Evolutionary conservation across 2,113 vertebrate genomes (phyloP), one percentile per base, ranked within the genome.

Genomic region (Cacatua alba): DNA sequence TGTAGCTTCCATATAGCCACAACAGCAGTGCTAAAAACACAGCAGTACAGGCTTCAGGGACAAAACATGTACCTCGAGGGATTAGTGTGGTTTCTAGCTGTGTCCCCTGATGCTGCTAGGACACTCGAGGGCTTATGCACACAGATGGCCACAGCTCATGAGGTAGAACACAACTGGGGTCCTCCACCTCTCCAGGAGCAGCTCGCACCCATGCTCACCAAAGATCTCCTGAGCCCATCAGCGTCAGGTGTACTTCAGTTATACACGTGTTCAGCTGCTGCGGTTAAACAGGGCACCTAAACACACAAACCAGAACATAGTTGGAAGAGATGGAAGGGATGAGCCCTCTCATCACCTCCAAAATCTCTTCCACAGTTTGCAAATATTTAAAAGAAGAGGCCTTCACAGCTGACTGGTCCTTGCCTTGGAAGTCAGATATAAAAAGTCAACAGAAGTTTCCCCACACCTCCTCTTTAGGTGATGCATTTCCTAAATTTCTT

Each of bases 401-500:
- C 28, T 92, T 79, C 65, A 77, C 33, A 81, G 31, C 31, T 2
- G 9, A 51, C 84, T 85, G 60, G 46, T 91, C 51, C 57, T 81
- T 94, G 86, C 53, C 46, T 76, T 91, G 92, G 67, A 97, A 94
- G 26, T 52, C 64, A 86, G 57, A 62, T 25, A 10, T 65, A 52
- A 52, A 82, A 23, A 4, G 21, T 35, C 14, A 1, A 48, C 6
- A 21, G 26, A 35, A 43, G 33, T 31, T 49, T 29, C n/a, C 65
- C 51, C 49, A 26, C 19, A 37, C 17, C 17, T 23, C 15, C 13
- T 48, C 21, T 51, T 68, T 31, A 48, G 29, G 20, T 8, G 24
- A 78, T 17, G 4, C 48, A 33, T 92, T 95, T 96, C 76, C 90
- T 51, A 82, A 97, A 85, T 87, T 90, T 85, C 46, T 89, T 88